Evolutionary conservation across 2,113 vertebrate species (phyloP).

Genomic region (Lophotis ruficrista): DNA sequence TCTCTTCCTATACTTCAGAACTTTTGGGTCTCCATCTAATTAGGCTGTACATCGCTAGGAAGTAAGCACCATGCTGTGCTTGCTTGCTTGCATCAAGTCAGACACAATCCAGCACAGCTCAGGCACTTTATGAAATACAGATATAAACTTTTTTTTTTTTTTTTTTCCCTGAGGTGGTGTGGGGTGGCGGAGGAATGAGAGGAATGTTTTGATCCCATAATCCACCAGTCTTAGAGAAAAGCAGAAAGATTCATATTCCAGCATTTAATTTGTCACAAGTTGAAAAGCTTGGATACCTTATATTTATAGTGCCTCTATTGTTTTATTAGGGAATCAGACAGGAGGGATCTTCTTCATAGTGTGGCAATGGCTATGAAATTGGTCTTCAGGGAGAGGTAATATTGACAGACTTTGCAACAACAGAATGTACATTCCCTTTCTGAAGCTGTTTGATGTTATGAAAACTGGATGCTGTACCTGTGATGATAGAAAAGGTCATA

Average conservation of each 20-base stretch:
- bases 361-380: not conserved
- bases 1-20: not conserved
- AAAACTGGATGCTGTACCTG: conserved; percentile 3
- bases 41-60: not conserved
- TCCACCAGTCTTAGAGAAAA: not conserved
- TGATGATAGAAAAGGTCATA: not conserved
- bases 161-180: not conserved
- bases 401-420: conserved; percentile 24
- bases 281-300: not conserved
- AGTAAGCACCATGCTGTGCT: conserved; percentile 16
- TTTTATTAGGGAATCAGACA: not conserved
- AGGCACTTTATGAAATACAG: not conserved
- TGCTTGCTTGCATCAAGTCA: conserved; percentile 15
- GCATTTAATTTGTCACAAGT: not conserved
- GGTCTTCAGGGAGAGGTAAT: conserved; percentile 1
- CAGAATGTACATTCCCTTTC: not conserved
- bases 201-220: not conserved
- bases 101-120: not conserved
- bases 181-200: not conserved
- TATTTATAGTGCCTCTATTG: not conserved
- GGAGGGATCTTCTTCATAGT: not conserved
- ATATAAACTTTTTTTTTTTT: not conserved
- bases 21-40: conserved; percentile 25
- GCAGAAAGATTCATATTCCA: not conserved
- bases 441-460: not conserved